These are phyloP conservation scores for Zygothrica quintamaculata DNA, from an alignment of 2,888 invertebrate genomes.

Conservation along the genomic window DNA sequence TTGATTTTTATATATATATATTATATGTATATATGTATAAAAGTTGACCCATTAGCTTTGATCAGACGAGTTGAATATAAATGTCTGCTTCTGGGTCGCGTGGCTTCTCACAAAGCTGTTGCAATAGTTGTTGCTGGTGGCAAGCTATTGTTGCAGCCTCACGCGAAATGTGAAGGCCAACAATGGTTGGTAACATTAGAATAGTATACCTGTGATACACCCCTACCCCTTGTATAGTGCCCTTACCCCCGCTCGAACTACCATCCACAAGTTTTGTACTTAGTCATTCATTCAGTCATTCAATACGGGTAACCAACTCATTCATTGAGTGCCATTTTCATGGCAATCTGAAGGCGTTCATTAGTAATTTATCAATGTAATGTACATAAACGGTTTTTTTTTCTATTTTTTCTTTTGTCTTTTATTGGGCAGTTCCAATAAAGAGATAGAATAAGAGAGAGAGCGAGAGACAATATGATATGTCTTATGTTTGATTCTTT, in stretches of 20 bases:
- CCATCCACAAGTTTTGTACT: background rate
- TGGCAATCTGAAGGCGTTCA: constrained; percentile 49
- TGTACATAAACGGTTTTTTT: constrained; percentile 25
- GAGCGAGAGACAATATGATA: no score
- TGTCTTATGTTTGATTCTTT: no score
- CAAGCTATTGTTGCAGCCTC: constrained; percentile 63
- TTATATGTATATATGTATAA: no score
- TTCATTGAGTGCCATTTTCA: constrained; percentile 51
- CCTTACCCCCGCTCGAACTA: background rate
- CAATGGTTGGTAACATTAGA: constrained; percentile 33
- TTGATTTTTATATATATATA: no score
- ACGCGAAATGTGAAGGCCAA: constrained; percentile 75
- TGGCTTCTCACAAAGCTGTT: constrained; percentile 33
- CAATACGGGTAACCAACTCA: constrained; percentile 40
- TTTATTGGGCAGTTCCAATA: background rate
- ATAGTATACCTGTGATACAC: constrained; percentile 26
- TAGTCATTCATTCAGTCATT: constrained; percentile 26
- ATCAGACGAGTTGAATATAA: constrained; percentile 19
- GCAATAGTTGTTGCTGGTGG: constrained; percentile 42
- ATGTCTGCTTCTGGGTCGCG: constrained; percentile 39
- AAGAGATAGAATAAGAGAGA: no score
- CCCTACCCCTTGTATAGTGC: background rate
- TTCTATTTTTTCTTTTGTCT: background rate
- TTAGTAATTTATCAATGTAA: constrained; percentile 52
- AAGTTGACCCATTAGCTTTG: constrained; percentile 25